Conservation (phyloP, 2,888 invertebrate genomes). For the Suillia variegata region DNA sequence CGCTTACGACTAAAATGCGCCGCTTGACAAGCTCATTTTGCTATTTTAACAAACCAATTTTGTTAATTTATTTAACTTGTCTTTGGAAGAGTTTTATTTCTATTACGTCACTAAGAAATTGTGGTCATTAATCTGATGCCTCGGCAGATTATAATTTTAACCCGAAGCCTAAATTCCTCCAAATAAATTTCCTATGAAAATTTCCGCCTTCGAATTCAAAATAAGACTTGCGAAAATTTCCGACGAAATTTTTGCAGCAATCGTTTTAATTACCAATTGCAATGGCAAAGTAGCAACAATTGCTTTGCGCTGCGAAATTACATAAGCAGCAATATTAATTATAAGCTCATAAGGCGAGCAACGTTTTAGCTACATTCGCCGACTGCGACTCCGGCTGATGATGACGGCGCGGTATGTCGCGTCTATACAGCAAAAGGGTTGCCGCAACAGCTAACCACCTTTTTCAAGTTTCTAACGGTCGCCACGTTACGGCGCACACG, state of each 20-base stretch:
- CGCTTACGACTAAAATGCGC: too few species aligned
- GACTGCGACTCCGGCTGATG: neutral
- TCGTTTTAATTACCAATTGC: neutral
- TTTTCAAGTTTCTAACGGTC: conserved; percentile 25
- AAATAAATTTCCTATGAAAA: too few species aligned
- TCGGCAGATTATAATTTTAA: too few species aligned
- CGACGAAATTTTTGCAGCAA: neutral
- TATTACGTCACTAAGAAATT: too few species aligned
- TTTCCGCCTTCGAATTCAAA: too few species aligned
- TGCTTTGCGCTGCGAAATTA: neutral
- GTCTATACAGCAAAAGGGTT: conserved; percentile 36
- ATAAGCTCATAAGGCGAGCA: neutral
- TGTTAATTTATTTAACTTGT: too few species aligned
- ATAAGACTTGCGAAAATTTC: neutral
- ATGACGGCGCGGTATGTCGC: neutral
- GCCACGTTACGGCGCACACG: conserved; percentile 9
- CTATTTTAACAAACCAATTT: too few species aligned
- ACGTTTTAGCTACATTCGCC: neutral
- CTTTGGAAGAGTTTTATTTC: too few species aligned
- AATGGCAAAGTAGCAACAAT: neutral
- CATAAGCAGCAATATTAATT: conserved; percentile 1
- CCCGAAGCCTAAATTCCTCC: too few species aligned
- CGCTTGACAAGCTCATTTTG: too few species aligned
- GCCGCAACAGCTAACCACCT: conserved; percentile 6
- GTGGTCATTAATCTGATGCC: too few species aligned